Base-by-base conservation (phyloP, 2,888 invertebrate genomes). In the Melipona beecheii region DNA sequence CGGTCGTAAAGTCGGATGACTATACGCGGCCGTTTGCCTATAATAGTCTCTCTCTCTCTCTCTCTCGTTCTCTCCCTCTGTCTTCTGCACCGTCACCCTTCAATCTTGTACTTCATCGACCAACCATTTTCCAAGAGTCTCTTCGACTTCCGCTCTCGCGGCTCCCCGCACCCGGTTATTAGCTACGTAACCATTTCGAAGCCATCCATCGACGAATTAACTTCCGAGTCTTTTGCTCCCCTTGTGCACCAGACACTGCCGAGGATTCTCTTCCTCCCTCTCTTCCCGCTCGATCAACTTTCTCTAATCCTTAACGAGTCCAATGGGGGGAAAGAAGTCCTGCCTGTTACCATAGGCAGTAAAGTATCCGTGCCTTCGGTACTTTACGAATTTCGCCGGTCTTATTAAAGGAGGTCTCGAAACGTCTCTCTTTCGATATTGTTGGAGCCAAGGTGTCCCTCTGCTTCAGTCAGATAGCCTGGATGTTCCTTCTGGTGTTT, bases 131-230 rank as follows among this genome's bases (percentile, higher is more conserved):
- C 75, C 60, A 70, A 68, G 27, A 68, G 43, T 75, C 78, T 69
- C 70, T 69, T 13, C 65, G 70, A 71, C 87, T 82, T 85, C 76
- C 84, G 76, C 75, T 75, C 68, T 36, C 73, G 65, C 66, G 24
- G 71, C 43, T 27, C 58, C 58, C 65, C 65, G 17, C 9, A 19
- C 60, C 1, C 74, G 43, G 77, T 85, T 88, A 84, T 88, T 86
- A 78, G 74, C 65, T 75, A 78, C 81, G 84, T 81, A 84, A 86
- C 83, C 76, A 54, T 81, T 84, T 75, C 74, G 69, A 76, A 85
- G 82, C 74, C 76, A 78, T 83, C 82, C 76, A 76, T 86, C 87
- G 80, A 58, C 76, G 86, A 87, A 88, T 87, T 87, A 86, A 82
- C 86, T 87, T 84, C 75, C 81, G 86, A 79, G 83, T 86, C 80